These are phyloP conservation scores for Antechinus flavipes DNA, from an alignment of 2,113 vertebrate genomes.

Conservation along the genomic window DNA sequence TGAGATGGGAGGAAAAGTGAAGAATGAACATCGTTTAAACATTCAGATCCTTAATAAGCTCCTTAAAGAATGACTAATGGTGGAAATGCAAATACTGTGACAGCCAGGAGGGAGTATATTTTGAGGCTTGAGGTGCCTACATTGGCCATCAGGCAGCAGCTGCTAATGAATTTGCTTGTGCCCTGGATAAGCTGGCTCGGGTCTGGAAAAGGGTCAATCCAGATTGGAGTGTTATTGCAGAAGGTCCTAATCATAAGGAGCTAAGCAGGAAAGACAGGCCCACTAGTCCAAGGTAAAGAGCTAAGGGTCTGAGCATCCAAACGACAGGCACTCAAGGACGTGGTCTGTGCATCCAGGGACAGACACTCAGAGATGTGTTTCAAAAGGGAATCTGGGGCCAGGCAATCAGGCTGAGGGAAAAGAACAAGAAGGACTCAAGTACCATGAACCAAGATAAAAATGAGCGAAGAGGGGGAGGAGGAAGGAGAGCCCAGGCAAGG, in stretches of 20 bases:
- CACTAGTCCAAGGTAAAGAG: neutral
- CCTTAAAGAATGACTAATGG: neutral
- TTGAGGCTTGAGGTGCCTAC: neutral
- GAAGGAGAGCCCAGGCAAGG: neutral
- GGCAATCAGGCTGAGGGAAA: neutral
- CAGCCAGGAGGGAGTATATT: neutral
- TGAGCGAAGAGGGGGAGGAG: neutral
- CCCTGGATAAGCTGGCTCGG: neutral
- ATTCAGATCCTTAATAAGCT: neutral
- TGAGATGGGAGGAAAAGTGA: conserved; percentile 1
- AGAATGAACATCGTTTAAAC: neutral
- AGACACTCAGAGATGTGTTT: neutral
- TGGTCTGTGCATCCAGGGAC: no score
- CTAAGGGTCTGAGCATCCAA: neutral
- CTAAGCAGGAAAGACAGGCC: neutral
- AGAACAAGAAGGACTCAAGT: neutral
- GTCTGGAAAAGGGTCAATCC: neutral
- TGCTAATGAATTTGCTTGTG: neutral
- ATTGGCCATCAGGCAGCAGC: neutral
- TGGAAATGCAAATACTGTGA: neutral
- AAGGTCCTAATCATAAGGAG: neutral
- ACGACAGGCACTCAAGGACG: neutral
- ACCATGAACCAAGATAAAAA: neutral
- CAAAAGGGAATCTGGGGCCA: neutral
- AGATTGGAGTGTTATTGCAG: neutral